A percentile compares a stretch with the other conserved stretches of the same genome.
Evolutionary conservation across 2,888 invertebrate species (phyloP).

Genomic region (Erebia palarica): DNA sequence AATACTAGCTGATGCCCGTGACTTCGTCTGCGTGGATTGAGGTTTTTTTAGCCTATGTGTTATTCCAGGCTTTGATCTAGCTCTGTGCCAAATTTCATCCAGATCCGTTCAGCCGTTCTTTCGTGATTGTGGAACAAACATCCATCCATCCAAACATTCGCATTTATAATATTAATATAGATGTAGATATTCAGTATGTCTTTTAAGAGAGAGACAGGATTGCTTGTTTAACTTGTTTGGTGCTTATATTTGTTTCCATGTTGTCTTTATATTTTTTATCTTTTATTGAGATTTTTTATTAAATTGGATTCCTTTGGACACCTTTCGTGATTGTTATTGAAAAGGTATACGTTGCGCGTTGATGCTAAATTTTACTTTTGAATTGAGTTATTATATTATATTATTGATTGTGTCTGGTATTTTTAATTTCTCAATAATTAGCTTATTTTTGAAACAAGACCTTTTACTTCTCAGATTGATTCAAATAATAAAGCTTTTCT

Average conservation of each 20-base stretch:
- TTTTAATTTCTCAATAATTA: neutral
- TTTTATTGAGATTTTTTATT: neutral
- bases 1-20: too few relatives aligned
- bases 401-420: neutral
- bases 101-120: too few relatives aligned
- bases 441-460: neutral
- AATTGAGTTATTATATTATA: neutral
- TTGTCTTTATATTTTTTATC: slow-evolving; percentile 2
- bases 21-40: too few relatives aligned
- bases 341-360: neutral
- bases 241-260: neutral
- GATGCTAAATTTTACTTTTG: neutral
- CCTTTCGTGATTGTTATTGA: neutral
- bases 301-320: neutral
- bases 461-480: too few relatives aligned
- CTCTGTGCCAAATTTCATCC: too few relatives aligned
- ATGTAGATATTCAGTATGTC: neutral
- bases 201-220: neutral
- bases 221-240: slow-evolving; percentile 7
- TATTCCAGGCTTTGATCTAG: too few relatives aligned
- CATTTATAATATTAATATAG: too few relatives aligned
- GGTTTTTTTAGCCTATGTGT: too few relatives aligned
- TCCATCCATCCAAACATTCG: too few relatives aligned
- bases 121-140: too few relatives aligned
- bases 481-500: too few relatives aligned